Conservation (phyloP, 2,113 vertebrate genomes). For the Tupaia chinensis region DNA sequence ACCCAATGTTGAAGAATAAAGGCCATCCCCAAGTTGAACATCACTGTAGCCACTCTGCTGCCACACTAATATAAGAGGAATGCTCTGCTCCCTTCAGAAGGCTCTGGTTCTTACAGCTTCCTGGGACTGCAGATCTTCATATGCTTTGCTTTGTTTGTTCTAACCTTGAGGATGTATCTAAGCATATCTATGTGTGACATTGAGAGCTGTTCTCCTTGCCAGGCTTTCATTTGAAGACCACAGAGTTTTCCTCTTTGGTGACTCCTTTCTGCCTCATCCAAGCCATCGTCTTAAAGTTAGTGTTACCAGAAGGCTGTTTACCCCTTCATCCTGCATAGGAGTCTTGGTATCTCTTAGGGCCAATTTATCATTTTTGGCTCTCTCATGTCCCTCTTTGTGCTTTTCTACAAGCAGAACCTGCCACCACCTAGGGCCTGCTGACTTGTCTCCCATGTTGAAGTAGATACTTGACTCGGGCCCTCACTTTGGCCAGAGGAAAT, state of each 20-base stretch:
- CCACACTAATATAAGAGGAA: neutral
- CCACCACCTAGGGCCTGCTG: neutral
- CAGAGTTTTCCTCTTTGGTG: neutral
- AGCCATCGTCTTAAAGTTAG: neutral
- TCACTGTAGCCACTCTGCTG: neutral
- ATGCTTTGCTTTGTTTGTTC: neutral
- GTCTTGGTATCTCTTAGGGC: neutral
- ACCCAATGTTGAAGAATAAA: neutral
- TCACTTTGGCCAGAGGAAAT: neutral
- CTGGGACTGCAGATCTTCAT: neutral
- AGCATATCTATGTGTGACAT: neutral
- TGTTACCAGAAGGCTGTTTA: neutral
- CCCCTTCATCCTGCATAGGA: neutral
- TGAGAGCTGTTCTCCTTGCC: neutral
- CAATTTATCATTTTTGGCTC: neutral
- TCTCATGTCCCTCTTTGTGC: neutral
- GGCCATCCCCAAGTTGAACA: neutral
- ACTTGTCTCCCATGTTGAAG: neutral
- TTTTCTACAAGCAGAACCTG: neutral
- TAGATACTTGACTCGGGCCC: neutral
- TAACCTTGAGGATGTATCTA: neutral
- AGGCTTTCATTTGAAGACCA: neutral
- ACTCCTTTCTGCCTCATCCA: neutral
- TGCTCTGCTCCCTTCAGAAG: neutral
- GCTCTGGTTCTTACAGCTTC: neutral